Percentiles rank a stretch among this genome's conserved stretches.
Evolutionary conservation across 1,140 invertebrate species (phyloP).

Genomic region (Neuroterus valhalla): DNA sequence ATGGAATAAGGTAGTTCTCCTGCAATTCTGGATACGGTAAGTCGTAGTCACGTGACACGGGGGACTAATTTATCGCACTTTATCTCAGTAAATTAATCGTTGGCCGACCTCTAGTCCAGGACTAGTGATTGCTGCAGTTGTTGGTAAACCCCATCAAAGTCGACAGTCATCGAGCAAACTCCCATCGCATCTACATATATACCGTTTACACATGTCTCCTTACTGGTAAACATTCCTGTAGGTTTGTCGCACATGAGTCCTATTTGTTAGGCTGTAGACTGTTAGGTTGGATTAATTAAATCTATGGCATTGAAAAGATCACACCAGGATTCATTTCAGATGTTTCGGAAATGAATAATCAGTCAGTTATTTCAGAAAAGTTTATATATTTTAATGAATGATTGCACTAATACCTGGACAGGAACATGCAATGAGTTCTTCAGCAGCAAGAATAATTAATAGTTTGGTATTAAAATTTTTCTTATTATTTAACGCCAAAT

Average conservation of each 20-base stretch:
- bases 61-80: conserved; percentile 67
- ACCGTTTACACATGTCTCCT: conserved; percentile 58
- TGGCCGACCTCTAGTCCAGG: conserved; percentile 47
- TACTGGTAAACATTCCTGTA: conserved; percentile 43
- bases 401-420: too few relatives aligned
- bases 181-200: conserved; percentile 49
- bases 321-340: too few relatives aligned
- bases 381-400: too few relatives aligned
- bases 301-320: too few relatives aligned
- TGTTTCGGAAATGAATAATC: too few relatives aligned
- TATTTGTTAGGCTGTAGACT: conserved; percentile 20
- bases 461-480: too few relatives aligned
- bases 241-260: conserved; percentile 24
- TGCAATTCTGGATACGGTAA: conserved; percentile 56
- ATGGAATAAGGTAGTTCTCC: conserved; percentile 35
- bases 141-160: conserved; percentile 53
- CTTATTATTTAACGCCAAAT: too few relatives aligned
- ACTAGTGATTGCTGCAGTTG: conserved; percentile 60
- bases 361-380: too few relatives aligned
- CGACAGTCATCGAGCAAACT: conserved; percentile 56
- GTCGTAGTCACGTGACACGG: conserved; percentile 62
- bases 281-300: not conserved
- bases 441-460: too few relatives aligned
- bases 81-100: conserved; percentile 70
- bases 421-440: too few relatives aligned